phyloP scores from a whole-genome alignment of 2,888 invertebrate genomes.

The Calephelis perditalis region DNA sequence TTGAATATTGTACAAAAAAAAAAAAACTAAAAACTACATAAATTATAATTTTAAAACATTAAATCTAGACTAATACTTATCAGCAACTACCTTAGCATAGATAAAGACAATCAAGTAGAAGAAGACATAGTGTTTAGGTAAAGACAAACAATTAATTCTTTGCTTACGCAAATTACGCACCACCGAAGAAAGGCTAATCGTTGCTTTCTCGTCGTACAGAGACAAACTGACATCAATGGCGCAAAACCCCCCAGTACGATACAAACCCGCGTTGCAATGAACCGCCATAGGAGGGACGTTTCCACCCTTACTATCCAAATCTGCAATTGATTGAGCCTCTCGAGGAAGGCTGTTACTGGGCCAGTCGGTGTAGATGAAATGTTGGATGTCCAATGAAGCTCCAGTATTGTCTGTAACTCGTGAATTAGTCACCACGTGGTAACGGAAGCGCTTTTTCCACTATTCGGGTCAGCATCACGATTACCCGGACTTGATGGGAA shows the following conservation, averaged over 20 bases:
- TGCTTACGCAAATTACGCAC: constrained; percentile 5
- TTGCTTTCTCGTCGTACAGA: constrained; percentile 18
- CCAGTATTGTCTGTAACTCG: constrained; percentile 8
- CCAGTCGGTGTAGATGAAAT: constrained; percentile 18
- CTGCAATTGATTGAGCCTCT: constrained; percentile 18
- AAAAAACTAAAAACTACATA: neutral
- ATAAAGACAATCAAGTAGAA: neutral
- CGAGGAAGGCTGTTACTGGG: constrained; percentile 17
- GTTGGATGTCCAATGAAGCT: constrained; percentile 4
- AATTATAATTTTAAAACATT: constrained; percentile 13
- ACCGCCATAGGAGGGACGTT: constrained; percentile 16
- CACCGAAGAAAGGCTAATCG: constrained; percentile 19
- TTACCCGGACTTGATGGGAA: constrained; percentile 13
- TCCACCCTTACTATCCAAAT: constrained; percentile 12
- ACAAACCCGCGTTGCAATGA: constrained; percentile 17
- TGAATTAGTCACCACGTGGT: constrained; percentile 17
- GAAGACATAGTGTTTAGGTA: constrained; percentile 14
- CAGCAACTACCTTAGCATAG: constrained; percentile 13
- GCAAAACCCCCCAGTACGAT: constrained; percentile 19
- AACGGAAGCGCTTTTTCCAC: constrained; percentile 16
- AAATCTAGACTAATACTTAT: constrained; percentile 15
- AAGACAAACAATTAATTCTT: constrained; percentile 18
- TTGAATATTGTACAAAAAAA: too few relatives aligned
- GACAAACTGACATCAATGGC: constrained; percentile 20
- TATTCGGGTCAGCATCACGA: constrained; percentile 15